Evolutionary conservation across 2,888 invertebrate species (phyloP), one percentile per base, ranked within the genome.

Genomic region (Agrotis segetum): DNA sequence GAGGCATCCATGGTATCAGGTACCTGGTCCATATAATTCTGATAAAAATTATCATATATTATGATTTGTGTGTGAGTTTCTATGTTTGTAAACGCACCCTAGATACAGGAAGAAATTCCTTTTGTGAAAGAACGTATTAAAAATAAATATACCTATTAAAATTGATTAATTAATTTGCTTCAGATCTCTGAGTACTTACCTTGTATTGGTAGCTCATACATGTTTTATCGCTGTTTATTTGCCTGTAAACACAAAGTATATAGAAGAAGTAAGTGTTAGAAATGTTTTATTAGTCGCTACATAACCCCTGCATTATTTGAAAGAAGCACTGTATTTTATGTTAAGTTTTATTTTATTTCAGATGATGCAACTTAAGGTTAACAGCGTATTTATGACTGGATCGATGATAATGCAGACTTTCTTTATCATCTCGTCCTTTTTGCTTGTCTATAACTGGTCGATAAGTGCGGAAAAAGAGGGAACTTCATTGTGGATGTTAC

Each of bases 361-460:
- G 86, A 1, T 24, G 3, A 58, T 59, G n/a, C 11, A 56, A 1
- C 2, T 2, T 5, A 34, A 55, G 16, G 0, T 2, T 0, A 0
- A 5, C 0, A 53, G 61, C 3, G n/a, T 77, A 0, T 0, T 89
- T 1, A 1, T 82, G 2, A 89, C 84, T 66, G 91, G 86, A 0
- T 19, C 86, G 3, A 19, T 87, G 5, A 55, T 86, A 9, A 83
- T 91, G 74, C 90, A 91, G 70, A 81, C 83, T 0, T 90, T 87
- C 68, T 83, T 92, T 58, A 14, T 89, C 2, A 72, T 88, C 11
- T 88, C 90, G 0, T 88, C 89, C 0, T 85, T 89, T 13, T 71
- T 92, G n/a, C 66, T 91, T n/a, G 80, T 86, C 0, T 90, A 89
- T 71, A 87, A 86, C 62, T 71, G 83, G 61, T 70, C 85, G 46